phyloP scores from a whole-genome alignment of 2,797 vertebrate species.

The Coluber constrictor region DNA sequence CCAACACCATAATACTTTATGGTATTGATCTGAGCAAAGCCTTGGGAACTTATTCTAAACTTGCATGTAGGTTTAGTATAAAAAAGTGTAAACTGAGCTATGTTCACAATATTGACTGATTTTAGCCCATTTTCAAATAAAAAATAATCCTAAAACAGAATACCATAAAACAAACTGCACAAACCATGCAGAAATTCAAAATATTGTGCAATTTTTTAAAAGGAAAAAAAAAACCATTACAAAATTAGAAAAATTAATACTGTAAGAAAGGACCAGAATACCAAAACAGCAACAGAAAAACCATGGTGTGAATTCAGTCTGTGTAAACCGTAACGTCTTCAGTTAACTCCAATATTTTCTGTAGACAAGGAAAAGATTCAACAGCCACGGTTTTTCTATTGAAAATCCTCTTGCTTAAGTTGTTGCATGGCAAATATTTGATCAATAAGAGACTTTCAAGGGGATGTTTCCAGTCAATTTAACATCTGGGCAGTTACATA shows the following conservation, averaged over 20 bases:
- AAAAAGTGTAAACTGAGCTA: not conserved
- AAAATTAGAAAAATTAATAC: not conserved
- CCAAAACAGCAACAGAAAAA: not conserved
- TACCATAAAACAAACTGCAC: not conserved
- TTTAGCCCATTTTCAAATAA: not conserved
- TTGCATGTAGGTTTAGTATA: not conserved
- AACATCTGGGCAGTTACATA: not conserved
- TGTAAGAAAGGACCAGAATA: not conserved
- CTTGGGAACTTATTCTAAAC: not conserved
- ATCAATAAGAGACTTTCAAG: not conserved
- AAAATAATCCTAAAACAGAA: not conserved
- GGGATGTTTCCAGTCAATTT: not conserved
- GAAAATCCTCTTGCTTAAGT: not conserved
- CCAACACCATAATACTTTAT: not conserved
- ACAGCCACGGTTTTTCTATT: not conserved
- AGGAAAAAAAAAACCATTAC: not conserved
- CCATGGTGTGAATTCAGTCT: not conserved
- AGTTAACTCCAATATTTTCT: not conserved
- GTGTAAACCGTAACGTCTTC: not conserved
- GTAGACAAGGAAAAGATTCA: not conserved
- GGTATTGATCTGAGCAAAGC: not conserved
- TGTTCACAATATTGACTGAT: not conserved
- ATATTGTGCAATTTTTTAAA: not conserved
- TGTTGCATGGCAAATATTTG: not conserved
- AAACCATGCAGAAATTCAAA: not conserved